Percentiles rank a stretch among this genome's conserved stretches.
Evolutionary conservation across 2,797 vertebrate genomes (phyloP).

Genomic region (Lacerta viridis): DNA sequence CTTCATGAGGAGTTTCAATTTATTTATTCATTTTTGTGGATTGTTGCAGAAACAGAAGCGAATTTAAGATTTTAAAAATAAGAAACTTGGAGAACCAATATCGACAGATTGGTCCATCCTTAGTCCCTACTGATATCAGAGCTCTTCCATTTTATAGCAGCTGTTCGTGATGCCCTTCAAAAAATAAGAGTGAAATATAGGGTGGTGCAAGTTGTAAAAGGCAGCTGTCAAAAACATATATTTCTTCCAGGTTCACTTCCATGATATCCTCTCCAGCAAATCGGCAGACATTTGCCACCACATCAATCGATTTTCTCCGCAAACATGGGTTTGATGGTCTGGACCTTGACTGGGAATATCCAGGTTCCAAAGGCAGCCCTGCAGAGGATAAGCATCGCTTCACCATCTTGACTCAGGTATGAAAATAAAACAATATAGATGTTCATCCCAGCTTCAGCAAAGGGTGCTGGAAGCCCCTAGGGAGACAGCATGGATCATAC

Average conservation of each 20-base stretch:
- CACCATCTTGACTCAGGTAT: slow-evolving; percentile 82
- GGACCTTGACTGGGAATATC: slow-evolving; percentile 88
- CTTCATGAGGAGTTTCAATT: too few species aligned
- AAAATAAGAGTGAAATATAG: neutral
- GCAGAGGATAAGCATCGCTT: slow-evolving; percentile 83
- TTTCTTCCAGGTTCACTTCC: slow-evolving; percentile 79
- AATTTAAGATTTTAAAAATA: too few species aligned
- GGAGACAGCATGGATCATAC: neutral
- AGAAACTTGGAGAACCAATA: too few species aligned
- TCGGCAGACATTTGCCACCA: slow-evolving; percentile 83
- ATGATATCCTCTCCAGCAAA: slow-evolving; percentile 82
- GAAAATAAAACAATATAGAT: neutral
- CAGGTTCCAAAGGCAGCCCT: slow-evolving; percentile 81
- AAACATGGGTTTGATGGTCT: slow-evolving; percentile 84
- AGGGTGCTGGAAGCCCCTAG: neutral
- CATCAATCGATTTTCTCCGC: slow-evolving; percentile 83
- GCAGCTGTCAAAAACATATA: neutral
- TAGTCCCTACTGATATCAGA: neutral
- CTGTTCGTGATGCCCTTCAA: neutral
- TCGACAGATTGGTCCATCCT: too few species aligned
- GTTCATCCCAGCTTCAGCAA: neutral
- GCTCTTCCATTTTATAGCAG: neutral
- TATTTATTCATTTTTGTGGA: too few species aligned
- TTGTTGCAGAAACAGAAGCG: too few species aligned
- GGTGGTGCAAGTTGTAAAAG: neutral